A percentile compares a stretch with the other conserved stretches of the same genome.
Conservation (phyloP, 2,888 invertebrate species). For the Alloplasta piceator region DNA sequence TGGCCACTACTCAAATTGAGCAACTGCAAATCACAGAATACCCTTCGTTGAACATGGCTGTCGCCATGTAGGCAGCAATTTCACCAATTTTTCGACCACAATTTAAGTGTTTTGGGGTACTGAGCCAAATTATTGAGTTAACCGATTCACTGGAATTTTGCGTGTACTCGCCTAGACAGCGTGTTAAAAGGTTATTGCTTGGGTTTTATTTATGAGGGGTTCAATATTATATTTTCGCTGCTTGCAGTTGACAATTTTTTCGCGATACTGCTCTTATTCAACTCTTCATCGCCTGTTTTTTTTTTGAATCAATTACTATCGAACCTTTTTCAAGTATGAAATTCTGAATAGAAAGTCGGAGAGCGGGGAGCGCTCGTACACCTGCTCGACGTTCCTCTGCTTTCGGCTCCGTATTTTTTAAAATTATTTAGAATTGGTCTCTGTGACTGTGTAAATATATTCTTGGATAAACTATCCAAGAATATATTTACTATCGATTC, state of each 20-base stretch:
- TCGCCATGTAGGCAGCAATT: constrained; percentile 6
- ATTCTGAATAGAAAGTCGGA: not conserved
- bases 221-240: constrained; percentile 9
- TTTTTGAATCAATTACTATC: not conserved
- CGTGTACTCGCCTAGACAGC: constrained; percentile 5
- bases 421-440: constrained; percentile 9
- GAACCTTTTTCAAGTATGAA: not conserved
- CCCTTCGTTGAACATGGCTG: constrained; percentile 14
- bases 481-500: too few relatives aligned
- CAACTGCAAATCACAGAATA: constrained; percentile 15
- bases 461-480: constrained; percentile 20
- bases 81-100: not conserved
- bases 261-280: not conserved
- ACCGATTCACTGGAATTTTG: not conserved
- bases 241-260: constrained; percentile 2
- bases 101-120: constrained; percentile 13
- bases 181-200: not conserved
- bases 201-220: too few relatives aligned
- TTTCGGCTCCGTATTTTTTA: constrained; percentile 12
- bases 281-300: not conserved
- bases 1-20: constrained; percentile 22
- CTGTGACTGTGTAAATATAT: constrained; percentile 27
- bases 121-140: not conserved
- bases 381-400: constrained; percentile 28
- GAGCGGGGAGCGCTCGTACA: not conserved